These are phyloP conservation scores for Staurois parvus DNA, from an alignment of 2,797 vertebrate species.

Conservation along the genomic window DNA sequence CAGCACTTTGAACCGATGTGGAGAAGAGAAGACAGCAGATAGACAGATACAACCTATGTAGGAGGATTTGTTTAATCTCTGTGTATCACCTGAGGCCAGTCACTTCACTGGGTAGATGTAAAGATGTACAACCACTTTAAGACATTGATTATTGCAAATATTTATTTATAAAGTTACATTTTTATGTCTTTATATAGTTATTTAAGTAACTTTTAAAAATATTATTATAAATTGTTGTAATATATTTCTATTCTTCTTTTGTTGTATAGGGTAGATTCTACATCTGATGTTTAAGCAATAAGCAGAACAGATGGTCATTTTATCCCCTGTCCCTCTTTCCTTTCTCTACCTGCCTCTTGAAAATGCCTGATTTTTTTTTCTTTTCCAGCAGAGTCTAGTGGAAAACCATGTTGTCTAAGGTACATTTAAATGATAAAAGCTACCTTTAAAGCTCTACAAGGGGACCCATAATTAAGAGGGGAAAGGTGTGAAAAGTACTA, in stretches of 20 bases:
- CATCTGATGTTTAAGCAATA: background rate
- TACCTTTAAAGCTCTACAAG: conserved; percentile 7
- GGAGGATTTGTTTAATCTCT: no score
- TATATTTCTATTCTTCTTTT: background rate
- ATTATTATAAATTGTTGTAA: background rate
- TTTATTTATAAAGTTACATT: background rate
- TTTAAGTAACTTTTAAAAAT: background rate
- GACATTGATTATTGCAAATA: no score
- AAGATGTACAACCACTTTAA: no score
- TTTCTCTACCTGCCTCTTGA: background rate
- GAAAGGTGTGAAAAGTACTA: conserved; percentile 29
- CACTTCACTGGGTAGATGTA: no score
- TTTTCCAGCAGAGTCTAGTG: background rate
- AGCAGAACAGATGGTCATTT: background rate
- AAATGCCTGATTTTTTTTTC: background rate
- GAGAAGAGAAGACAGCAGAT: no score
- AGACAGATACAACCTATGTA: no score
- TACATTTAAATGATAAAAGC: conserved; percentile 31
- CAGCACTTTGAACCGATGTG: no score
- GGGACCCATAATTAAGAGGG: conserved; percentile 14
- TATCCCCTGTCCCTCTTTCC: background rate
- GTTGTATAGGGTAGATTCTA: background rate
- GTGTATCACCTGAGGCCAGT: no score
- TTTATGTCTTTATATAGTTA: background rate
- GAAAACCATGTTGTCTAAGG: background rate